phyloP scores from a whole-genome alignment of 2,113 vertebrate species.

The Barnardius zonarius region DNA sequence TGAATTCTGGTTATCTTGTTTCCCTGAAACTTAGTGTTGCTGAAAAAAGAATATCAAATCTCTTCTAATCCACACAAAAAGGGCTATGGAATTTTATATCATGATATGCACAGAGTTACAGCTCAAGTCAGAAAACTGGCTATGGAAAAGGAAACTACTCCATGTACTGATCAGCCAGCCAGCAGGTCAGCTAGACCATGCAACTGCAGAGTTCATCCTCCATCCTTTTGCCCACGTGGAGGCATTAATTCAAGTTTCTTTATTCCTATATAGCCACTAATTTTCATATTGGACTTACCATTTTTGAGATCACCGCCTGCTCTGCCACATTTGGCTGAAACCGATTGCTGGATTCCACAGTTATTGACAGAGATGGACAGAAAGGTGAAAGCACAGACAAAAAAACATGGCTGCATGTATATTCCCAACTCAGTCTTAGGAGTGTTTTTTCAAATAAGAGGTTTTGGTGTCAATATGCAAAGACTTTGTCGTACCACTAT shows the following conservation, averaged over 20 bases:
- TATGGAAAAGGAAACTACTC: background rate
- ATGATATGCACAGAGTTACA: background rate
- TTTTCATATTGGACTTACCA: background rate
- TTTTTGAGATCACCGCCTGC: background rate
- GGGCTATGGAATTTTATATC: background rate
- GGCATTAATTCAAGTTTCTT: background rate
- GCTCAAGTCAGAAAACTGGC: background rate
- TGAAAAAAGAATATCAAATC: background rate
- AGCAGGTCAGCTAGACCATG: background rate
- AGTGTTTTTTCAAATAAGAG: background rate
- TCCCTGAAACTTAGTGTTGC: background rate
- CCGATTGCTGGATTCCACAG: background rate
- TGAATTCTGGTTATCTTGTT: background rate
- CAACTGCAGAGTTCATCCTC: background rate
- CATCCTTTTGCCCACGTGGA: background rate
- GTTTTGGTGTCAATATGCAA: background rate
- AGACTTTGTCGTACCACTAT: background rate
- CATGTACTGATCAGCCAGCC: background rate
- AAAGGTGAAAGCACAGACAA: background rate
- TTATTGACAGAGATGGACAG: background rate
- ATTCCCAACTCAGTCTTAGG: background rate
- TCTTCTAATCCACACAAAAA: background rate
- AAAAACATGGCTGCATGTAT: accelerated
- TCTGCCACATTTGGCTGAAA: background rate
- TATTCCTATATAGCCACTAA: background rate